Evolutionary conservation across 1,140 invertebrate species (phyloP).

Genomic region (Rhyzopertha dominica): DNA sequence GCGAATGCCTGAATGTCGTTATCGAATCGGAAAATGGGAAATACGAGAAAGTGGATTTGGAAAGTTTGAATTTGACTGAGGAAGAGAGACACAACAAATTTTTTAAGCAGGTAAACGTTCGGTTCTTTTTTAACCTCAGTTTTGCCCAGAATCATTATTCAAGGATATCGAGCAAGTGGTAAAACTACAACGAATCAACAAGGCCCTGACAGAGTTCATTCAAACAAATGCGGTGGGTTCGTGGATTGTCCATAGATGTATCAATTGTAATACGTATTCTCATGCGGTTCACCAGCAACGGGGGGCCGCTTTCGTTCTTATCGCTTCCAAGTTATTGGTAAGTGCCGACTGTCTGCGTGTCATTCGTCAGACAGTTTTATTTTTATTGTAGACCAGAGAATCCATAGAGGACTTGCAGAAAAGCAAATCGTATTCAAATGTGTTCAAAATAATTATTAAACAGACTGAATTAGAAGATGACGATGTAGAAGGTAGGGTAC

Average conservation of each 20-base stretch:
- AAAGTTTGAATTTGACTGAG: slow-evolving; percentile 42
- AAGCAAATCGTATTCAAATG: slow-evolving; percentile 26
- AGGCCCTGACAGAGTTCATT: slow-evolving; percentile 48
- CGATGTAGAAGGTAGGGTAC: slow-evolving; percentile 17
- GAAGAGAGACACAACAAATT: slow-evolving; percentile 44
- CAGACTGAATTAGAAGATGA: slow-evolving; percentile 19
- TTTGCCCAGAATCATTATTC: slow-evolving; percentile 19
- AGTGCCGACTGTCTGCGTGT: slow-evolving; percentile 25
- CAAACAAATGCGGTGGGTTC: slow-evolving; percentile 45
- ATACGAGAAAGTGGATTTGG: slow-evolving; percentile 40
- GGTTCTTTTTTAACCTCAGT: slow-evolving; percentile 16
- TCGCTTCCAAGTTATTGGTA: slow-evolving; percentile 48
- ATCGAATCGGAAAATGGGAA: slow-evolving; percentile 45
- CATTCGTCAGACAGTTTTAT: slow-evolving; percentile 5
- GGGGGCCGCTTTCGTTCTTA: slow-evolving; percentile 48
- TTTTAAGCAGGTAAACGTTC: slow-evolving; percentile 48
- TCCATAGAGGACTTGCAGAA: slow-evolving; percentile 24
- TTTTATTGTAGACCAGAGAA: slow-evolving; percentile 22
- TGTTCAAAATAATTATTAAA: slow-evolving; percentile 32
- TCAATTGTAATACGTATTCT: slow-evolving; percentile 43
- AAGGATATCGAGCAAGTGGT: slow-evolving; percentile 44
- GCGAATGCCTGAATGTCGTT: slow-evolving; percentile 51
- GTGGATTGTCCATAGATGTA: slow-evolving; percentile 50
- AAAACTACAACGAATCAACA: slow-evolving; percentile 47
- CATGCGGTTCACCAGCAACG: slow-evolving; percentile 51